Conservation (phyloP, 2,888 invertebrate species). For the Toxonevra muliebris region DNA sequence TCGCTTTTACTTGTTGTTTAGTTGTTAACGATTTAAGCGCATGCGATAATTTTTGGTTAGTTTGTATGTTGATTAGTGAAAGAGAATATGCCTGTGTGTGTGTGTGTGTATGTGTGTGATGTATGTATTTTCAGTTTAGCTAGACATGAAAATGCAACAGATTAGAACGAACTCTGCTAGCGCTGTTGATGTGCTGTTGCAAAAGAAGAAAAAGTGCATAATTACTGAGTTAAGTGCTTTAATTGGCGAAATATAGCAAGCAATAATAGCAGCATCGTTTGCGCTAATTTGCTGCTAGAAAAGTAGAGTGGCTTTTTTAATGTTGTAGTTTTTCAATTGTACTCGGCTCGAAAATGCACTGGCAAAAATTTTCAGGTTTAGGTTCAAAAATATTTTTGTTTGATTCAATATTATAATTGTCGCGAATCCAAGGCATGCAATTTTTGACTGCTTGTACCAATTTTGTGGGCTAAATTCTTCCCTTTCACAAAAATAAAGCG, state of each 20-base stretch:
- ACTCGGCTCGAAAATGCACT: too few species aligned
- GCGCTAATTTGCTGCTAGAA: background rate
- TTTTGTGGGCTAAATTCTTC: too few species aligned
- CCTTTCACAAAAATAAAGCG: too few species aligned
- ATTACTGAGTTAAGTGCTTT: slow-evolving; percentile 16
- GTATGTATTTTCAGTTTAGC: slow-evolving; percentile 23
- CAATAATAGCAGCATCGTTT: background rate
- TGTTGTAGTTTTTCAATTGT: background rate
- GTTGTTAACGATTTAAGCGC: too few species aligned
- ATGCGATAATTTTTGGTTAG: too few species aligned
- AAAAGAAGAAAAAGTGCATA: slow-evolving; percentile 36
- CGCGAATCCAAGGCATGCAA: too few species aligned
- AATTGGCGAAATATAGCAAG: background rate
- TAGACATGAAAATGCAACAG: slow-evolving; percentile 52
- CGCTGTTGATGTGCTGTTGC: background rate
- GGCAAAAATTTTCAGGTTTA: too few species aligned
- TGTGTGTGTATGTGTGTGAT: background rate
- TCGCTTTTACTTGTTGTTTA: too few species aligned
- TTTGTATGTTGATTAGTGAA: too few species aligned
- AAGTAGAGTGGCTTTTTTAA: background rate
- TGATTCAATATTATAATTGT: too few species aligned
- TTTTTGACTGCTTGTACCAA: too few species aligned
- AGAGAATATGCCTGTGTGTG: background rate
- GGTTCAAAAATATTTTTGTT: too few species aligned
- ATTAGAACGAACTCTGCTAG: slow-evolving; percentile 52